Base-by-base conservation (phyloP, 2,797 vertebrate species). In the Limnodromus scolopaceus region DNA sequence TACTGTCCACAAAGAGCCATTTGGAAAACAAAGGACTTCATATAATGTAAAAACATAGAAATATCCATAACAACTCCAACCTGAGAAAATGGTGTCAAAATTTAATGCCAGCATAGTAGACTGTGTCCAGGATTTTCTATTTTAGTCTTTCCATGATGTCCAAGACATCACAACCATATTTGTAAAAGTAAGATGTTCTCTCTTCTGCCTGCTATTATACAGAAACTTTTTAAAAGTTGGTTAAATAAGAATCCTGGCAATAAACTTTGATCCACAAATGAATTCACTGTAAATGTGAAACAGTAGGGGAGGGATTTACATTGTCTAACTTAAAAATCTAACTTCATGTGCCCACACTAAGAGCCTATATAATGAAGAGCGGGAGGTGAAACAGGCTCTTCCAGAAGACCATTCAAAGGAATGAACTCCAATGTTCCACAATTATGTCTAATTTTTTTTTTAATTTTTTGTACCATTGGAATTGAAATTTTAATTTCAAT, bases 11-110 rank as follows among this genome's bases (percentile, higher is more conserved):
- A 87, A 69, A 90, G 14, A 85, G 20, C 22, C 57, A 57, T 82
- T 64, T 68, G 64, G 71, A 94, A 96, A 94, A 91, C 66, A 80
- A 83, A 91, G 64, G 20, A 36, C 41, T 91, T 91, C n/a, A n/a
- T n/a, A n/a, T 58, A 45, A 80, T 48, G 28, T 41, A 66, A 84
- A 96, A 81, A 71, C 46, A 9, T 14, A 89, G 74, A 95, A 92
- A 79, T 64, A 82, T 23, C 41, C n/a, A 18, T 79, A 80, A 20
- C 68, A 83, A 60, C 41, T 75, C 38, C 1, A 87, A 36, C 53
- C 58, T 71, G 68, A 93, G 71, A 87, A 91, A 66, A 85, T n/a
- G 23, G 53, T 64, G 57, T 77, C 24, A 22, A 58, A 80, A 89
- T 89, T 94, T 87, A 69, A 79, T 57, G 78, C 36, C 61, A 88